These are phyloP conservation scores for Serranus cabrilla DNA, from an alignment of 2,797 vertebrate genomes.

Conservation along the genomic window DNA sequence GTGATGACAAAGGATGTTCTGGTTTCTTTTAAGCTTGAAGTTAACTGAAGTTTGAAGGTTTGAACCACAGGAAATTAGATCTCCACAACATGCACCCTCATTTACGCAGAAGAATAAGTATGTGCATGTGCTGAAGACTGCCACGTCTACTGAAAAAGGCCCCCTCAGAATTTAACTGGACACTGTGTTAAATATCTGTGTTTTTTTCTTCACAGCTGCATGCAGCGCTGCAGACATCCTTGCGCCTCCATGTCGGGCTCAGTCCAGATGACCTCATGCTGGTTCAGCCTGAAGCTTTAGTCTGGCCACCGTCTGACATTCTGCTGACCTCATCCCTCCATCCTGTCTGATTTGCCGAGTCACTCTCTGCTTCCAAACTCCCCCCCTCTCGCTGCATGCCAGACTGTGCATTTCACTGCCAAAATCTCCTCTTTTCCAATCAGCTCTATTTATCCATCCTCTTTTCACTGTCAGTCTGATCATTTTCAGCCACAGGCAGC, in stretches of 20 bases:
- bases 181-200: too few species aligned
- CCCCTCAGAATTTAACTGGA: too few species aligned
- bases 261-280: conserved; percentile 54
- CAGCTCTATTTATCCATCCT: not conserved
- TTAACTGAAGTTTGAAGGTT: too few species aligned
- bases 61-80: too few species aligned
- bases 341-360: conserved; percentile 39
- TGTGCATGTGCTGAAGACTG: too few species aligned
- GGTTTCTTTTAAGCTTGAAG: too few species aligned
- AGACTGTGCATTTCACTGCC: not conserved
- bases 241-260: conserved; percentile 1
- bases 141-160: too few species aligned
- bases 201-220: not conserved
- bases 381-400: not conserved
- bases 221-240: not conserved
- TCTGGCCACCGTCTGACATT: conserved; percentile 63
- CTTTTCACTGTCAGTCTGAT: not conserved
- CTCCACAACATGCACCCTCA: too few species aligned
- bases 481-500: not conserved
- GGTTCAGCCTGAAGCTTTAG: conserved; percentile 47
- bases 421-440: conserved; percentile 2
- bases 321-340: conserved; percentile 46
- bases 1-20: too few species aligned
- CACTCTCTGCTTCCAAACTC: conserved; percentile 26
- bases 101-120: too few species aligned